phyloP scores from a whole-genome alignment of 2,797 vertebrate genomes.

The Podarcis lilfordi region DNA sequence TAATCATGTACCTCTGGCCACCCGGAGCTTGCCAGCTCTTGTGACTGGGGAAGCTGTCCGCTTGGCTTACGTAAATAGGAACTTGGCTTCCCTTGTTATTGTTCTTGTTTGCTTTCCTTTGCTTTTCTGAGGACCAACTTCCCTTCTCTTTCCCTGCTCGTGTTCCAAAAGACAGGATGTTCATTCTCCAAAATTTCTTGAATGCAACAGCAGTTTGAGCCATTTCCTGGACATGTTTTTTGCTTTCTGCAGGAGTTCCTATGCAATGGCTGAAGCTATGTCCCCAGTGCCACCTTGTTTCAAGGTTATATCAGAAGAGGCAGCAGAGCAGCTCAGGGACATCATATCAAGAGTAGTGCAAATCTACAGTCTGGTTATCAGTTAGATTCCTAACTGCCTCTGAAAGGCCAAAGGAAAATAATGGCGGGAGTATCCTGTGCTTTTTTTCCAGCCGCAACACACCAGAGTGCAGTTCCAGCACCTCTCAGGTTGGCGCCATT shows the following conservation, averaged over 20 bases:
- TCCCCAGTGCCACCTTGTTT: rapidly evolving
- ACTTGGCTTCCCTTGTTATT: constrained; percentile 40
- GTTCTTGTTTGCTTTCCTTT: constrained; percentile 30
- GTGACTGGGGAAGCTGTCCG: constrained; percentile 24
- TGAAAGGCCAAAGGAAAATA: neutral
- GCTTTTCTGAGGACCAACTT: constrained; percentile 8
- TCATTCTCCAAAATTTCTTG: constrained; percentile 12
- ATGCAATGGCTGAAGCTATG: constrained; percentile 30
- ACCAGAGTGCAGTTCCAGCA: no score
- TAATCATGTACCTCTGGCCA: neutral
- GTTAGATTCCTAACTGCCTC: neutral
- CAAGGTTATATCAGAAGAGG: neutral
- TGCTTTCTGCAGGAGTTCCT: constrained; percentile 13
- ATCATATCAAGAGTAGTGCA: rapidly evolving
- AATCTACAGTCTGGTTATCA: rapidly evolving
- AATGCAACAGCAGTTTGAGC: constrained; percentile 2
- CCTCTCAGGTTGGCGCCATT: no score
- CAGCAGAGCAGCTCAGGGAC: neutral
- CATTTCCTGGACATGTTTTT: neutral
- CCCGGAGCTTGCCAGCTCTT: neutral
- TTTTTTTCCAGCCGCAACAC: no score
- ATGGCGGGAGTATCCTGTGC: no score
- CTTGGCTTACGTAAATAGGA: constrained; percentile 38
- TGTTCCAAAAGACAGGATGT: constrained; percentile 63
- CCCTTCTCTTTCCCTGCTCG: constrained; percentile 38